A percentile compares a stretch with the other conserved stretches of the same genome.
Evolutionary conservation across 1,140 invertebrate genomes (phyloP).

Genomic region (Eurosta solidaginis): DNA sequence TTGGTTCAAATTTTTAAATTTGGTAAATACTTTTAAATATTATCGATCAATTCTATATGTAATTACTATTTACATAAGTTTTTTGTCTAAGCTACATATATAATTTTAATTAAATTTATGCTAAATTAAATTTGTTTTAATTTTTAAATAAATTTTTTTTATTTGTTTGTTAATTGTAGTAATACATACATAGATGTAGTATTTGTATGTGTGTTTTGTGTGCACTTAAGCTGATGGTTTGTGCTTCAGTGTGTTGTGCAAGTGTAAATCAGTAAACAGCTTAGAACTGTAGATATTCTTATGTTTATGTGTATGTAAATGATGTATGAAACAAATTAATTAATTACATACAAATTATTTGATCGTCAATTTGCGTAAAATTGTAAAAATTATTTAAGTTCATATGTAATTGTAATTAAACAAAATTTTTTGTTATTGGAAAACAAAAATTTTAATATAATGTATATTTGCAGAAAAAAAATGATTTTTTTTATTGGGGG

Average conservation of each 20-base stretch:
- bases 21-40: background rate
- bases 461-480: constrained; percentile 6
- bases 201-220: constrained; percentile 17
- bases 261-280: constrained; percentile 17
- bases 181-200: background rate
- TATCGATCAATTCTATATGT: background rate
- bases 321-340: background rate
- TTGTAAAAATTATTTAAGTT: constrained; percentile 14
- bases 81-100: background rate
- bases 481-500: no score
- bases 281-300: constrained; percentile 27
- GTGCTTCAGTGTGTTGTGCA: constrained; percentile 22
- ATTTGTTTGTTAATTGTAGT: constrained; percentile 21
- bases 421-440: constrained; percentile 2
- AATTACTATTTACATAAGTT: background rate
- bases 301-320: constrained; percentile 25
- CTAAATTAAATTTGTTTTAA: background rate
- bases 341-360: constrained; percentile 6
- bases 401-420: constrained; percentile 9
- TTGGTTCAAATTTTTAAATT: background rate
- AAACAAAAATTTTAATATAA: constrained; percentile 2
- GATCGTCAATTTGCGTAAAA: background rate
- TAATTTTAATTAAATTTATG: constrained; percentile 16
- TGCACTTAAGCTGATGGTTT: constrained; percentile 16
- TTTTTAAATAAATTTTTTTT: background rate